These are phyloP conservation scores for Sarcoramphus papa DNA, from an alignment of 2,797 vertebrate genomes.

Conservation along the genomic window DNA sequence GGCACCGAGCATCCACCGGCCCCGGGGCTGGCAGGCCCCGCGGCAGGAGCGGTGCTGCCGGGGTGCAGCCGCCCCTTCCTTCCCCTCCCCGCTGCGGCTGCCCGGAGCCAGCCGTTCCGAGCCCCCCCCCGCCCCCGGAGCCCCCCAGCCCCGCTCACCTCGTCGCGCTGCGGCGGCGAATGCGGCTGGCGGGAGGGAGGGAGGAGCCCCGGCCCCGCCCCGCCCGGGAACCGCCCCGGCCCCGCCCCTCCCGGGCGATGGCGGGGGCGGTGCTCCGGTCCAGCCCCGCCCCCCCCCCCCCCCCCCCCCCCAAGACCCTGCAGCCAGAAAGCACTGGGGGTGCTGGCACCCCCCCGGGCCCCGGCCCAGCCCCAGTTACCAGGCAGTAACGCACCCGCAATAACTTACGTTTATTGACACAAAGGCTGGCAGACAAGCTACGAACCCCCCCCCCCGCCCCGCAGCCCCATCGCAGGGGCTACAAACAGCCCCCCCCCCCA, in stretches of 20 bases:
- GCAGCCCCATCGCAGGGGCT: neutral
- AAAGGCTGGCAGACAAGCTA: neutral
- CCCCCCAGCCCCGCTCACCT: neutral
- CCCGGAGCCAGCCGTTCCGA: neutral
- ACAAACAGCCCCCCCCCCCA: neutral
- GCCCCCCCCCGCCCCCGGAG: neutral
- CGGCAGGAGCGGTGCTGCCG: neutral
- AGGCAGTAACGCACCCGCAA: neutral
- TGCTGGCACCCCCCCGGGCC: neutral
- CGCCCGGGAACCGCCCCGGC: neutral
- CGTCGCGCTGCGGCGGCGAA: conserved; percentile 20
- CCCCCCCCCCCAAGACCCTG: neutral
- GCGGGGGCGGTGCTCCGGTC: neutral
- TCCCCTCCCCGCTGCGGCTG: neutral
- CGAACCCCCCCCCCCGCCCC: too few species aligned
- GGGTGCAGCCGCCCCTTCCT: neutral
- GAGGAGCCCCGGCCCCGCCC: neutral
- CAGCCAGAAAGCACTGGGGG: neutral
- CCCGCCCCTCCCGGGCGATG: neutral
- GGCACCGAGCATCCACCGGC: neutral
- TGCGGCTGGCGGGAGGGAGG: neutral
- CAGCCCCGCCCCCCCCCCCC: too few species aligned
- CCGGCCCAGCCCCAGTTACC: neutral
- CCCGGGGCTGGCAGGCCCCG: too few species aligned
- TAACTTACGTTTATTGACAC: neutral